These are phyloP conservation scores for Drosophila elegans DNA, from an alignment of 1,140 invertebrate genomes.

Conservation along the genomic window DNA sequence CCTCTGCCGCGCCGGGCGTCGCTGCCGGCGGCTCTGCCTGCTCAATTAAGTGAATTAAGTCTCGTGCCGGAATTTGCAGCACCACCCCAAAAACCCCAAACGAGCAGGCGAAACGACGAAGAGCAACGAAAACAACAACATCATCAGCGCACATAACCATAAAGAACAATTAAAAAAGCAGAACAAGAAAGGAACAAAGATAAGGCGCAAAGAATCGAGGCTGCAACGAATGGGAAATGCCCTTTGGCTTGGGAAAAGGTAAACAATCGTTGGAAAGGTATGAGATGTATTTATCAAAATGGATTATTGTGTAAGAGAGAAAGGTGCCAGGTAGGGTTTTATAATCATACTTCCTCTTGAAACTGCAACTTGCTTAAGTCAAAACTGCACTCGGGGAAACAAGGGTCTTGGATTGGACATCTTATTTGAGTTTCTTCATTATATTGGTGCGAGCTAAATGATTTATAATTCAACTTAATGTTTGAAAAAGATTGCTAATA, in stretches of 20 bases:
- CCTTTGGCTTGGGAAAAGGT: slow-evolving; percentile 7
- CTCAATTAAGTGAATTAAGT: slow-evolving; percentile 80
- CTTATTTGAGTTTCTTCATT: neutral
- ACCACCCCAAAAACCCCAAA: slow-evolving; percentile 45
- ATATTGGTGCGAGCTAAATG: neutral
- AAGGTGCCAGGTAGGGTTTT: neutral
- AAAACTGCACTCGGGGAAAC: slow-evolving; percentile 1
- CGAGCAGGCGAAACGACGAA: slow-evolving; percentile 17
- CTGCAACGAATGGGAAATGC: slow-evolving; percentile 29
- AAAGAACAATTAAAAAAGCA: slow-evolving; percentile 71
- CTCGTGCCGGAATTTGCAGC: slow-evolving; percentile 78
- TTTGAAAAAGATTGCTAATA: too few relatives aligned
- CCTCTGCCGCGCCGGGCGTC: slow-evolving; percentile 1
- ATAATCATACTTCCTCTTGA: neutral
- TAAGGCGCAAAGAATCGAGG: slow-evolving; percentile 21
- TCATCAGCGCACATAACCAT: slow-evolving; percentile 37
- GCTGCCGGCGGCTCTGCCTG: slow-evolving; percentile 43
- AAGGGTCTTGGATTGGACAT: neutral
- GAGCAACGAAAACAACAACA: slow-evolving; percentile 54
- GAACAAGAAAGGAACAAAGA: slow-evolving; percentile 46
- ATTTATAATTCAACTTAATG: neutral
- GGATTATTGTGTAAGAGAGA: slow-evolving; percentile 7
- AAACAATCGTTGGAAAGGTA: slow-evolving; percentile 15
- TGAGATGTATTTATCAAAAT: slow-evolving; percentile 4
- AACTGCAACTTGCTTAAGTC: neutral